Conservation (phyloP, 2,797 vertebrate species). For the Chelon auratus region DNA sequence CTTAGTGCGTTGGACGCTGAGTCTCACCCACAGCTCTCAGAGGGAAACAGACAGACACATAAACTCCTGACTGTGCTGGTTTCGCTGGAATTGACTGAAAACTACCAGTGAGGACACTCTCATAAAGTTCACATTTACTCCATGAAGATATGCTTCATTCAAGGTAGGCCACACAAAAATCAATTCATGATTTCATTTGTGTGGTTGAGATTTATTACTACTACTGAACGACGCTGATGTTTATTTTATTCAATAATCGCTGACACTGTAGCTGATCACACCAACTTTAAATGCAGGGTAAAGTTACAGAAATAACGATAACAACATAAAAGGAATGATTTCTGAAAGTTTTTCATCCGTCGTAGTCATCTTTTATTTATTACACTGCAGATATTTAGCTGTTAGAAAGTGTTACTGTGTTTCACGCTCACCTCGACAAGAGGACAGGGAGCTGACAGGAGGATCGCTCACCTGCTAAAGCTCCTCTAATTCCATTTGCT, state of each 20-base stretch:
- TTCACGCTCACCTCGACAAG: constrained; percentile 17
- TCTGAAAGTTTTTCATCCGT: background rate
- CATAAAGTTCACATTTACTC: background rate
- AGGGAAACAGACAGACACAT: constrained; percentile 32
- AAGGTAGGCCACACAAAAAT: constrained; percentile 54
- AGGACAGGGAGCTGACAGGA: constrained; percentile 19
- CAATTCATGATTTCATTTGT: background rate
- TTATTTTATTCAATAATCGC: too few relatives aligned
- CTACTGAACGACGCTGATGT: background rate
- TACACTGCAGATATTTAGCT: background rate
- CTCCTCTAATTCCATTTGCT: constrained; percentile 73
- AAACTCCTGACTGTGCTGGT: constrained; percentile 12
- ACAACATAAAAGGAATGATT: background rate
- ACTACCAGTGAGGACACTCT: constrained; percentile 13
- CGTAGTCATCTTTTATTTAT: background rate
- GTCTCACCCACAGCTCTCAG: constrained; percentile 33
- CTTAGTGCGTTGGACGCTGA: constrained; percentile 31
- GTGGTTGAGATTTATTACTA: background rate
- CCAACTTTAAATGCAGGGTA: background rate
- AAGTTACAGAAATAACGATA: background rate
- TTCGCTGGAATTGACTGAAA: constrained; percentile 24
- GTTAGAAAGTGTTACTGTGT: constrained; percentile 47
- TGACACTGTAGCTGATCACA: background rate
- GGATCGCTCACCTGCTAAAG: constrained; percentile 64
- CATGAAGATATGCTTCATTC: constrained; percentile 47